phyloP scores from a whole-genome alignment of 2,797 vertebrate species.

The Benthosema pterotum region DNA sequence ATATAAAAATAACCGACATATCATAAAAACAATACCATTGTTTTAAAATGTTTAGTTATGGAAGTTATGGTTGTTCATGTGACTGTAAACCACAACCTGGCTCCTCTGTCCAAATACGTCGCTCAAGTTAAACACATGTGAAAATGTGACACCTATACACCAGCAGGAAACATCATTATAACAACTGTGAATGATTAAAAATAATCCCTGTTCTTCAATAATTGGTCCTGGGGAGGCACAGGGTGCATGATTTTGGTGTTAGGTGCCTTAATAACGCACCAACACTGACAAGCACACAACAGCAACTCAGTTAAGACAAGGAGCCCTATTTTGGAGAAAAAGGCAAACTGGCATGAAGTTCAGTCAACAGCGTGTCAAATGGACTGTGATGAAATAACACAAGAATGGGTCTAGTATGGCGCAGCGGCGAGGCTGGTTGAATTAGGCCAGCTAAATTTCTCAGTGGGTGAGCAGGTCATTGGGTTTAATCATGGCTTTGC shows the following conservation, averaged over 20 bases:
- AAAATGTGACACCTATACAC: too few relatives aligned
- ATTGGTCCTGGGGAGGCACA: not conserved
- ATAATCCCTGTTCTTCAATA: constrained; percentile 8
- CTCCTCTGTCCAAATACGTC: constrained; percentile 15
- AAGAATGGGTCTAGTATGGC: too few relatives aligned
- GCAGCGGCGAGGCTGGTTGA: too few relatives aligned
- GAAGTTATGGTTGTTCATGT: constrained; percentile 36
- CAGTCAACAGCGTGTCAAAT: too few relatives aligned
- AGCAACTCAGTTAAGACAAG: constrained; percentile 1
- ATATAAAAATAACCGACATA: constrained; percentile 64
- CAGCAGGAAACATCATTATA: too few relatives aligned
- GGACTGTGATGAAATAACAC: too few relatives aligned
- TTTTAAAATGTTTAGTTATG: constrained; percentile 36
- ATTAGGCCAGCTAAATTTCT: too few relatives aligned
- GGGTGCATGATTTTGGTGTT: constrained; percentile 10
- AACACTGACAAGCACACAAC: constrained; percentile 4
- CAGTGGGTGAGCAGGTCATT: too few relatives aligned
- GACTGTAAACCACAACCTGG: constrained; percentile 43
- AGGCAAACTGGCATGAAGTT: too few relatives aligned
- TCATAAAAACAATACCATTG: constrained; percentile 30
- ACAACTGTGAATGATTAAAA: constrained; percentile 10
- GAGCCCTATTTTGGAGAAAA: too few relatives aligned
- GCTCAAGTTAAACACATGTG: not conserved
- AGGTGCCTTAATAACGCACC: constrained; percentile 9
- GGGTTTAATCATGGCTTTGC: too few relatives aligned